These are phyloP conservation scores for Podilymbus podiceps DNA, from an alignment of 2,113 vertebrate species.

Conservation along the genomic window DNA sequence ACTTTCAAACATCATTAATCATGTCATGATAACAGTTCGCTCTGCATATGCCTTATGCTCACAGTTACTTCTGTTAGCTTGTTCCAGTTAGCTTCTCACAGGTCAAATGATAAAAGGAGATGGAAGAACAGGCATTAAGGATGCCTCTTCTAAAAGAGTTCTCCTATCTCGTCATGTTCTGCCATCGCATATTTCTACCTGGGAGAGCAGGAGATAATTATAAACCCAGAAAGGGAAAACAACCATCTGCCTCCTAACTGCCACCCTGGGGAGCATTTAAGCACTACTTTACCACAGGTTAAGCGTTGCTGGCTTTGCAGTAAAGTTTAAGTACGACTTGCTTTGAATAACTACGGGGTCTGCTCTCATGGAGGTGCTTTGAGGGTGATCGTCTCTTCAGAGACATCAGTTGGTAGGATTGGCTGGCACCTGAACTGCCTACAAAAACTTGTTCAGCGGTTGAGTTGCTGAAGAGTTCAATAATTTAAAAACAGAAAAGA, in stretches of 20 bases:
- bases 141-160: background rate
- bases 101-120: background rate
- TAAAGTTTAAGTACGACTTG: background rate
- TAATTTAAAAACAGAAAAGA: slow-evolving; percentile 11
- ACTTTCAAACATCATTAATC: background rate
- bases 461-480: background rate
- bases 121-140: background rate
- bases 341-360: background rate
- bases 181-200: background rate
- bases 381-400: background rate
- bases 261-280: slow-evolving; percentile 22
- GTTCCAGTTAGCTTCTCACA: background rate
- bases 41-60: background rate
- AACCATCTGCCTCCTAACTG: background rate
- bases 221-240: background rate
- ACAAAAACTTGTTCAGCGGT: background rate
- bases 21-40: background rate
- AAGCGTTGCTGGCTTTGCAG: background rate
- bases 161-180: background rate
- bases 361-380: background rate
- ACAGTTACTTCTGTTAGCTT: background rate
- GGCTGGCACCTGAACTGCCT: slow-evolving; percentile 18
- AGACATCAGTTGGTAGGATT: background rate
- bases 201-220: background rate
- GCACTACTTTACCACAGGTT: slow-evolving; percentile 12